phyloP scores from a whole-genome alignment of 2,797 vertebrate species.

The Poeciliopsis gracilis region DNA sequence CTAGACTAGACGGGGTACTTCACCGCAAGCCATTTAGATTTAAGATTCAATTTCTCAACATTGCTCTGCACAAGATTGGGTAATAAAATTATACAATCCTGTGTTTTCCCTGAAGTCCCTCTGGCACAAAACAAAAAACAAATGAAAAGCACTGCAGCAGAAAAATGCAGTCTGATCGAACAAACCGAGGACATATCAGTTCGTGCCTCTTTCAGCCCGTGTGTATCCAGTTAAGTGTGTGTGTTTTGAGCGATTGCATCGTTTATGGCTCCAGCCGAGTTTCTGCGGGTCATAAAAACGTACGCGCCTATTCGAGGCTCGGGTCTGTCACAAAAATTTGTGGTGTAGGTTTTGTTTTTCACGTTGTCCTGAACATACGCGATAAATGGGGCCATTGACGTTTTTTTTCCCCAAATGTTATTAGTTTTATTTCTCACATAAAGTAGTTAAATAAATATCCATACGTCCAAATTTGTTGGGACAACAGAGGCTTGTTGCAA shows the following conservation, averaged over 20 bases:
- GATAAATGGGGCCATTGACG: neutral
- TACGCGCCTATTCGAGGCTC: neutral
- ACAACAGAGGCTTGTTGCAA: neutral
- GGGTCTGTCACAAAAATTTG: neutral
- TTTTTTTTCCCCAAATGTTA: neutral
- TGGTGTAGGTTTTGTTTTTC: neutral
- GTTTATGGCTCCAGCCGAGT: neutral
- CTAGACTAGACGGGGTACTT: neutral
- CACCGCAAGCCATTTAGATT: neutral
- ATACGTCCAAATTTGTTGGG: neutral
- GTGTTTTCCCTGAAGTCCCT: constrained; percentile 1
- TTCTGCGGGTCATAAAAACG: neutral
- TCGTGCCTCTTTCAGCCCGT: neutral
- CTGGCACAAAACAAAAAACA: neutral
- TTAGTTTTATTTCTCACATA: neutral
- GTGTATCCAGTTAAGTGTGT: neutral
- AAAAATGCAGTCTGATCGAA: neutral
- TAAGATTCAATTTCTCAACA: constrained; percentile 12
- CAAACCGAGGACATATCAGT: neutral
- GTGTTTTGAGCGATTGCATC: neutral
- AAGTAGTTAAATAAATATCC: neutral
- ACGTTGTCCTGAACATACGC: neutral
- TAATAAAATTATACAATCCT: constrained; percentile 1
- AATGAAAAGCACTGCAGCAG: neutral
- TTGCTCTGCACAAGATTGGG: constrained; percentile 7